These are phyloP conservation scores for Virgularia gustaviana DNA, from an alignment of 92 coral and sea anemone genomes.

Conservation along the genomic window DNA sequence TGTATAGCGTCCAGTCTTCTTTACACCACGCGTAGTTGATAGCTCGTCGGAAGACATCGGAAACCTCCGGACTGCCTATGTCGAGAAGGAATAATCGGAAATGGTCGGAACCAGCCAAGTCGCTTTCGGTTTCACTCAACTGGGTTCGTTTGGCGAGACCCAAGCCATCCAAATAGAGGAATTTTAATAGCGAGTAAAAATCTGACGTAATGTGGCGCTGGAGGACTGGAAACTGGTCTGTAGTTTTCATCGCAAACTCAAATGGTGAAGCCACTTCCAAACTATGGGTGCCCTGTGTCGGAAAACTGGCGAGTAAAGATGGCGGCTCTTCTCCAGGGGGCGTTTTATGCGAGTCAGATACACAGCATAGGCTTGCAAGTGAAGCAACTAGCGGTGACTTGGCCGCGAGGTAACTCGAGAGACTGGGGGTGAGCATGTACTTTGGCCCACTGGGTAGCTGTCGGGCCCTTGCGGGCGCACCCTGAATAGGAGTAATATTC, in stretches of 20 bases:
- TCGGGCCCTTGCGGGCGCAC: neutral
- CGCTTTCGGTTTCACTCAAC: constrained; percentile 56
- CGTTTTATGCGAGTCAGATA: constrained; percentile 32
- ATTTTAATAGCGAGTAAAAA: constrained; percentile 71
- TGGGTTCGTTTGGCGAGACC: constrained; percentile 39
- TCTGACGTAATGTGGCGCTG: constrained; percentile 80
- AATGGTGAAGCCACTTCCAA: constrained; percentile 58
- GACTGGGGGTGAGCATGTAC: constrained; percentile 59
- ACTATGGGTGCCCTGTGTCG: constrained; percentile 16
- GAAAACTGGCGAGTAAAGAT: neutral
- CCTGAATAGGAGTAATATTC: neutral
- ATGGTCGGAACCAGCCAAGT: constrained; percentile 55
- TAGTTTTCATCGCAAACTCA: constrained; percentile 56
- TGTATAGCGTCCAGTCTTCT: constrained; percentile 70
- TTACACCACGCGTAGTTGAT: constrained; percentile 70
- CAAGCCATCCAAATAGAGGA: constrained; percentile 53
- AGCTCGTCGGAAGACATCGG: constrained; percentile 60
- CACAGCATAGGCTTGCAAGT: constrained; percentile 70
- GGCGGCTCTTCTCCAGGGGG: neutral
- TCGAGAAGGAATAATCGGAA: constrained; percentile 34
- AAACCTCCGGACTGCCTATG: constrained; percentile 55
- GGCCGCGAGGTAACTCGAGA: constrained; percentile 69
- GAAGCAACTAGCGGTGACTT: constrained; percentile 77
- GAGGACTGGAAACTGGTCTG: constrained; percentile 63
- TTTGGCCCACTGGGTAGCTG: constrained; percentile 58